Conservation (phyloP, 2,113 vertebrate species). For the Dicaeum eximium region DNA sequence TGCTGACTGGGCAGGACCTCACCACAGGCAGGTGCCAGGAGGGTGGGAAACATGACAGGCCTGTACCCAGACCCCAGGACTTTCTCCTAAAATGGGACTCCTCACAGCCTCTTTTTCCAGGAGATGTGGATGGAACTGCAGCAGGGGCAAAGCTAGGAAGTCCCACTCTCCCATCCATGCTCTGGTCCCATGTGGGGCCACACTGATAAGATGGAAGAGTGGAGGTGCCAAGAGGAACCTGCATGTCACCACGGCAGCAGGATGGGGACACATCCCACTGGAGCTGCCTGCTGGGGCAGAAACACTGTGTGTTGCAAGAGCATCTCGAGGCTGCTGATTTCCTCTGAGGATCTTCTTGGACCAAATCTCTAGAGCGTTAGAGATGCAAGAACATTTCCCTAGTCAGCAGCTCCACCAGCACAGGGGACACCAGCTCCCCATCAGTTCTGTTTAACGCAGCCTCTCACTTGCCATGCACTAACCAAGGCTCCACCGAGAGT, state of each 20-base stretch:
- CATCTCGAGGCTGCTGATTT: background rate
- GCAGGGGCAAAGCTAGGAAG: background rate
- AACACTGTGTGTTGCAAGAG: background rate
- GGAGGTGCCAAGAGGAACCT: background rate
- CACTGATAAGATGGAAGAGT: rapidly evolving
- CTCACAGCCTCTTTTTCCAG: background rate
- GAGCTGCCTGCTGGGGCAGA: background rate
- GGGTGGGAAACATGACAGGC: background rate
- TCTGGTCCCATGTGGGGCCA: background rate
- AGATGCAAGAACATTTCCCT: background rate
- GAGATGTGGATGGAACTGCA: background rate
- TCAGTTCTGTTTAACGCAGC: background rate
- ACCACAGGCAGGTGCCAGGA: background rate
- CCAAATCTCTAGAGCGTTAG: background rate
- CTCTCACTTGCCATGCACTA: background rate
- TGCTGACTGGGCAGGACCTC: background rate
- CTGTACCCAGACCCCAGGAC: background rate
- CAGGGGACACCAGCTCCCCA: background rate
- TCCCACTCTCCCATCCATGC: background rate
- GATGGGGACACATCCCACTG: rapidly evolving
- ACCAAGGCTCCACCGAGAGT: background rate
- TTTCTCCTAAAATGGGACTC: background rate
- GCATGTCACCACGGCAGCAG: background rate
- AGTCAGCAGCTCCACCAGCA: background rate
- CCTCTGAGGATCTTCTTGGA: background rate